Base-by-base conservation (phyloP, 2,888 invertebrate genomes). In the Ochlodes sylvanus region DNA sequence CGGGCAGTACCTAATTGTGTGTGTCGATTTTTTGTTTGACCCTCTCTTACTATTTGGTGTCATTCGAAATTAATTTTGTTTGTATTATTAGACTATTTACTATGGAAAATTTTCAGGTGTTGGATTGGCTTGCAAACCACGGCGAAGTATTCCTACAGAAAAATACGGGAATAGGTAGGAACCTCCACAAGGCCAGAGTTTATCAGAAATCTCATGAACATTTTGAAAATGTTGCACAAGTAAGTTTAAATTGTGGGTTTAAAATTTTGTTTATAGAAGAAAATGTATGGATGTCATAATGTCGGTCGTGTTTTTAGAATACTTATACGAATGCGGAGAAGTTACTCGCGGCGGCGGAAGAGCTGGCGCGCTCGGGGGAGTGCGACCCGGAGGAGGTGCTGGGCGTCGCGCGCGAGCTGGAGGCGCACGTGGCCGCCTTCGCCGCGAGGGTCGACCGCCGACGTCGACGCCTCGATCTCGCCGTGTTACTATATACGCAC, bases 281-380 rank as follows among this genome's bases (percentile, higher is more conserved):
- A 2, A 5, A 7, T 54, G 5, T 32, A 27, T 4, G 2, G 4
- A 0, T n/a, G n/a, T 21, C 2, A 12, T 32, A 7, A 10, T 7
- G n/a, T 7, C 32, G 12, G 14, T 54, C 15, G 7, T 17, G 6
- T 58, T 27, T 60, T 17, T 94, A 98, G 96, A 99, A 99, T 84
- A 99, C 99, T 2, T 99, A 99, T 83, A 99, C 99, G 69, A 99
- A 99, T 94, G 99, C 99, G 0, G 99, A 99, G 85, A 99, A 99
- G 90, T 93, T 99, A 55, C 94, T 99, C 60, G 97, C 98, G 0
- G 99, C 99, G 0, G 99, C 99, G 0, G 98, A 99, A 81, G 99
- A 99, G 87, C 90, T 99, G 76, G 99, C 99, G 0, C 96, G 98
- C 71, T 98, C 98, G 0, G 99, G 99, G 27, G 99, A 99, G 90